Base-by-base conservation (phyloP, 1,140 invertebrate species). In the Stratiolaelaps scimitus region DNA sequence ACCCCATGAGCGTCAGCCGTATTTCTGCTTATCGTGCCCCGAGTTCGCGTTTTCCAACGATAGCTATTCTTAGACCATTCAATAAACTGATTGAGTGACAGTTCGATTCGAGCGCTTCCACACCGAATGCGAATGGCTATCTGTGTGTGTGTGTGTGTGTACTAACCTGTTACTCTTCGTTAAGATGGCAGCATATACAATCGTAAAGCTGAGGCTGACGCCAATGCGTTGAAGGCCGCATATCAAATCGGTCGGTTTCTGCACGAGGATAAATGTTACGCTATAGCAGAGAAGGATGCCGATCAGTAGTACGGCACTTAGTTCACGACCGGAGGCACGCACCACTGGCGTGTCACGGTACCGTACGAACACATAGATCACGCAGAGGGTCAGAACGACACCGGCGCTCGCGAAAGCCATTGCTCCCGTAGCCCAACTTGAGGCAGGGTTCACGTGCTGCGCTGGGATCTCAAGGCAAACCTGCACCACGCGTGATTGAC, bases 231-330 rank as follows among this genome's bases (percentile, higher is more conserved):
- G 77, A 1, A 76, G 66, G 29, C 75, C 74, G 69, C 80, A 81
- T 17, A 77, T 69, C 34, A 74, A 56, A 19, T 67, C 65, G 1
- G 72, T 71, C 6, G 78, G 78, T 67, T 83, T 81, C 13, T 90
- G 75, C 4, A 92, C 83, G 13, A 93, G 78, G 1, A 85, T 81
- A 74, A 90, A 91, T 4, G 89, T 91, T 66, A 92, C 84, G 53
- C 84, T 81, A 76, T 92, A 94, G 77, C 90, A 92, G 74, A 91
- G 81, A 48, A 92, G 80, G 69, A 93, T 88, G 4, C 89, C 91
- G 23, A 80, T 82, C n/a, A 94, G 78, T 45, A 94, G 81, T 2
- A 93, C 84, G 73, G 87, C 90, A 68, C 86, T 89, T 43, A 94
- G 78, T 77, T 94, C 91, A 66, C 89, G 79, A 1, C 89, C 89